phyloP scores from a whole-genome alignment of 37 sponge, comb jelly and placozoan genomes.

The Aphrocallistes beatrix region DNA sequence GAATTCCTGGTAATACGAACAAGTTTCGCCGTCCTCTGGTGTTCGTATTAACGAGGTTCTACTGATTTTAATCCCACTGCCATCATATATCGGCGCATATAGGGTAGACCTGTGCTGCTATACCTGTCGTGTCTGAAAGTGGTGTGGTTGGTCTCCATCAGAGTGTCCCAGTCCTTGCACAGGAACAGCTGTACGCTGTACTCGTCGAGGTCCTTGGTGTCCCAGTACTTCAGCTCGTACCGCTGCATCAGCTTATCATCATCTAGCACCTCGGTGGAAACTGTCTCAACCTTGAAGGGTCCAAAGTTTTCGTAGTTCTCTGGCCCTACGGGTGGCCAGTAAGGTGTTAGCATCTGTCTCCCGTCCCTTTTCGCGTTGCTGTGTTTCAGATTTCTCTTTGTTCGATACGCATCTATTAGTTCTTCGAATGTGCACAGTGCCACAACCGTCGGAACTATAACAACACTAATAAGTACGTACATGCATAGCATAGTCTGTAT shows the following conservation, averaged over 20 bases:
- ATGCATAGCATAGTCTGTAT: too few species aligned
- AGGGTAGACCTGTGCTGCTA: background rate
- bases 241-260: background rate
- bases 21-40: too few species aligned
- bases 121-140: background rate
- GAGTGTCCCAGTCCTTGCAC: constrained; percentile 1
- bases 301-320: background rate
- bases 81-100: too few species aligned
- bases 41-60: too few species aligned
- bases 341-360: background rate
- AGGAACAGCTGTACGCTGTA: background rate
- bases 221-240: background rate
- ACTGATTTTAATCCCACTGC: too few species aligned
- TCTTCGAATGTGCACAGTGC: background rate
- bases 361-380: background rate
- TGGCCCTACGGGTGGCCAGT: background rate
- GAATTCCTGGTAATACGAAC: too few species aligned
- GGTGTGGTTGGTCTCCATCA: constrained; percentile 16
- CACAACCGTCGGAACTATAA: background rate
- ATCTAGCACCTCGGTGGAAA: background rate
- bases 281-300: background rate
- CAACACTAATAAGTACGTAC: too few species aligned
- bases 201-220: background rate
- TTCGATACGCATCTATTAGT: background rate
- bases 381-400: background rate